These are phyloP conservation scores for Paelopatides confundens DNA, from an alignment of 53 echinoderm and acorn worm species.

Conservation along the genomic window DNA sequence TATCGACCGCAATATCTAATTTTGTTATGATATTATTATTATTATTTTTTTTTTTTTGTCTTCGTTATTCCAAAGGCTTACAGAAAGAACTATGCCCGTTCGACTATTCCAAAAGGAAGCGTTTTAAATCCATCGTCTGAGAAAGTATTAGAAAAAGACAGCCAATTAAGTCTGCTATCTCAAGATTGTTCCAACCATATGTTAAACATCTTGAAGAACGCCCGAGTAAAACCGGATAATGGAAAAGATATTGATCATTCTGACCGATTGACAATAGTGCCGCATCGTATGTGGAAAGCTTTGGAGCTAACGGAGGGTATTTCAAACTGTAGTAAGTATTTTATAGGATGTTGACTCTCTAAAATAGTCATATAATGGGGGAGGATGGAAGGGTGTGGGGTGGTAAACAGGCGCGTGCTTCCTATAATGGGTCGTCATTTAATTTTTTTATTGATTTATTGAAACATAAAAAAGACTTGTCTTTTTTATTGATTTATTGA, in stretches of 20 bases:
- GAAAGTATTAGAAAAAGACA: conserved; percentile 18
- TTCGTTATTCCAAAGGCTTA: conserved; percentile 12
- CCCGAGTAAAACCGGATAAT: conserved; percentile 37
- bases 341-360: background rate
- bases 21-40: too few relatives aligned
- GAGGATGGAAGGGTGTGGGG: too few relatives aligned
- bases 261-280: conserved; percentile 46
- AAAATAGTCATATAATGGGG: too few relatives aligned
- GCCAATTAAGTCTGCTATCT: conserved; percentile 42
- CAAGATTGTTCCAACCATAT: conserved; percentile 16
- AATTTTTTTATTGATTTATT: too few relatives aligned
- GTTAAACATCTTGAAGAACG: conserved; percentile 57
- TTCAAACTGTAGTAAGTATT: conserved; percentile 51
- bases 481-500: too few relatives aligned
- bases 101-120: conserved; percentile 7
- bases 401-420: too few relatives aligned
- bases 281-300: conserved; percentile 87
- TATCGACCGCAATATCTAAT: too few relatives aligned
- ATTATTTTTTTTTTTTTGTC: background rate
- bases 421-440: too few relatives aligned
- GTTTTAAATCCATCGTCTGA: background rate
- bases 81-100: conserved; percentile 22
- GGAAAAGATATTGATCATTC: background rate
- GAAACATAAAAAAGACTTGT: too few relatives aligned
- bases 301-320: conserved; percentile 69